A percentile compares a stretch with the other conserved stretches of the same genome.
Evolutionary conservation across 2,113 vertebrate species (phyloP).

Genomic region (Probosciger aterrimus): DNA sequence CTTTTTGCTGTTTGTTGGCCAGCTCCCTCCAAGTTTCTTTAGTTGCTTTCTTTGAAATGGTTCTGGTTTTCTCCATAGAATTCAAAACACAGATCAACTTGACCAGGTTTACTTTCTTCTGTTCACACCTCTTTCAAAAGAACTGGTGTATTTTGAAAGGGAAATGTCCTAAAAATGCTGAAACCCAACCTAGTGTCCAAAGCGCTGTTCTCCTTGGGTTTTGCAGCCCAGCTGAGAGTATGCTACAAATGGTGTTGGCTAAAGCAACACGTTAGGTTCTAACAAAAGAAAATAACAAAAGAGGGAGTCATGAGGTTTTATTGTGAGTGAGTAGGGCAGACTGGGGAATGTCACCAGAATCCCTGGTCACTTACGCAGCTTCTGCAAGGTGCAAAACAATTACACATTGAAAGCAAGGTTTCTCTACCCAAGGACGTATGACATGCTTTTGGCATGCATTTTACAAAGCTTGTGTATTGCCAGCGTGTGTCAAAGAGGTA

Average conservation of each 20-base stretch:
- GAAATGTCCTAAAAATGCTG: not conserved
- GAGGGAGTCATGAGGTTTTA: not conserved
- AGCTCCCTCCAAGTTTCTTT: not conserved
- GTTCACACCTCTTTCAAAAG: not conserved
- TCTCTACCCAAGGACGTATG: not conserved
- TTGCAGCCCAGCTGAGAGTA: not conserved
- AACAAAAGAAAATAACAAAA: not conserved
- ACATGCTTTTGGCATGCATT: not conserved
- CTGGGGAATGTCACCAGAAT: accelerated
- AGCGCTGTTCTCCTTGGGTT: accelerated
- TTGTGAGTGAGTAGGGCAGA: not conserved
- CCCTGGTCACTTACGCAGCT: not conserved
- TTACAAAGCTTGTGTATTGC: not conserved
- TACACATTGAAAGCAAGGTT: not conserved
- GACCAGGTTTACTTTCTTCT: not conserved
- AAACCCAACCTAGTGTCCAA: not conserved
- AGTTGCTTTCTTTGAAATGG: not conserved
- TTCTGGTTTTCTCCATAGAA: not conserved
- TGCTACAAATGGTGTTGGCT: not conserved
- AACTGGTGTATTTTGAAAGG: not conserved
- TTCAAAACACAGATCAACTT: not conserved
- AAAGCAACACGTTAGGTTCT: not conserved
- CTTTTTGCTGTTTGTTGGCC: not conserved
- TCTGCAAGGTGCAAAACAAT: not conserved
- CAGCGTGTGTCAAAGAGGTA: not conserved